A percentile compares a stretch with the other conserved stretches of the same genome.
These are phyloP conservation scores for Heloderma charlesbogerti DNA, from an alignment of 2,113 vertebrate species.

Conservation along the genomic window DNA sequence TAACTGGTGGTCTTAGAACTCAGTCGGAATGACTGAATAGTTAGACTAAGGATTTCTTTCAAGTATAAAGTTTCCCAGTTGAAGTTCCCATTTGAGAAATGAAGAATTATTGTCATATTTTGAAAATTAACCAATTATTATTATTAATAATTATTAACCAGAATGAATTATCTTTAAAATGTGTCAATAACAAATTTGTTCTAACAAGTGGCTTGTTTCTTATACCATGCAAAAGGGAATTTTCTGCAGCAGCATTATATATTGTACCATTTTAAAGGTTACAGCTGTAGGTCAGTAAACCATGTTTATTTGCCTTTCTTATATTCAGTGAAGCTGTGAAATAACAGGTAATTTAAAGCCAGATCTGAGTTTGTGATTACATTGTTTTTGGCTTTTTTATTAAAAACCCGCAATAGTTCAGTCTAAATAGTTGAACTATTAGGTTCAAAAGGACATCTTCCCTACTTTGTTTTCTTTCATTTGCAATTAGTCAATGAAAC, in stretches of 20 bases:
- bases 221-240: background rate
- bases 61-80: slow-evolving; percentile 80
- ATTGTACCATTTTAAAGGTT: background rate
- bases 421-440: slow-evolving; percentile 29
- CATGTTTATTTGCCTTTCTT: background rate
- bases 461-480: background rate
- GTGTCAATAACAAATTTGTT: slow-evolving; percentile 15
- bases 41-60: slow-evolving; percentile 80
- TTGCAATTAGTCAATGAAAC: background rate
- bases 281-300: background rate
- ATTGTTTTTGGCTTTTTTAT: background rate
- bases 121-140: slow-evolving; percentile 44
- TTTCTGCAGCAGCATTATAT: background rate
- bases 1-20: slow-evolving; percentile 88
- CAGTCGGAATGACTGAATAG: slow-evolving; percentile 82
- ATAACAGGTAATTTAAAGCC: slow-evolving; percentile 38
- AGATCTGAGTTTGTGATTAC: slow-evolving; percentile 37
- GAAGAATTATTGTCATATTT: slow-evolving; percentile 72
- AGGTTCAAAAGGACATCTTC: background rate
- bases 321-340: slow-evolving; percentile 21
- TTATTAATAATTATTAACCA: slow-evolving; percentile 38
- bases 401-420: slow-evolving; percentile 34
- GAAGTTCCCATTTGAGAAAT: slow-evolving; percentile 75
- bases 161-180: slow-evolving; percentile 60
- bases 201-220: slow-evolving; percentile 24